Evolutionary conservation across 2,797 vertebrate species (phyloP).

Genomic region (Betta splendens): DNA sequence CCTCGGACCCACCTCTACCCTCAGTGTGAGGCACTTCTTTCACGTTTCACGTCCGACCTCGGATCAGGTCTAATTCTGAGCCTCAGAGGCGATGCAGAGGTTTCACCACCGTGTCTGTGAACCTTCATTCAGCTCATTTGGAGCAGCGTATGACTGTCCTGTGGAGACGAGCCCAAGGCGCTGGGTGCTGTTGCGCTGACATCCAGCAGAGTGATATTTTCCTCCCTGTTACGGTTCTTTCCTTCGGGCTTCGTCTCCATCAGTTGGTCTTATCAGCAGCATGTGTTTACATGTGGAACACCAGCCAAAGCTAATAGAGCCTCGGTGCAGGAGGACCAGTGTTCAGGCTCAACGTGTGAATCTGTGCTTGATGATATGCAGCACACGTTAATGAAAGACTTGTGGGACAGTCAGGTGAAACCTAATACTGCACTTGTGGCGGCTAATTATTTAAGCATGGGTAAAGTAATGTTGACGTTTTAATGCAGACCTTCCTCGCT

Average conservation of each 20-base stretch:
- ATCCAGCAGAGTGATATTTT: constrained; percentile 9
- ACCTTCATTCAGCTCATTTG: too few relatives aligned
- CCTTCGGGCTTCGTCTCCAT: constrained; percentile 28
- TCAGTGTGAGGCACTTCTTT: constrained; percentile 17
- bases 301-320: constrained; percentile 58
- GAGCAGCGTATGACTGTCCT: too few relatives aligned
- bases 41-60: constrained; percentile 25
- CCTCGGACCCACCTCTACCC: neutral
- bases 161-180: neutral
- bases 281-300: constrained; percentile 54
- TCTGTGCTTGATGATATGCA: constrained; percentile 48
- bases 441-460: neutral
- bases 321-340: constrained; percentile 15
- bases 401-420: too few relatives aligned
- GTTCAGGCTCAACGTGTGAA: constrained; percentile 43
- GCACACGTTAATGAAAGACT: too few relatives aligned
- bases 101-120: too few relatives aligned
- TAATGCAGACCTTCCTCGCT: constrained; percentile 2
- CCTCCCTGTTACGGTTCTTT: constrained; percentile 12
- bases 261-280: constrained; percentile 50
- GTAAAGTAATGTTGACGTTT: neutral
- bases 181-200: neutral
- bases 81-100: too few relatives aligned
- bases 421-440: too few relatives aligned
- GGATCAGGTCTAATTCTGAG: neutral